Percentiles rank a stretch among this genome's conserved stretches.
Conservation (phyloP, 2,888 invertebrate genomes). For the Poecilobothrus nobilitatus region DNA sequence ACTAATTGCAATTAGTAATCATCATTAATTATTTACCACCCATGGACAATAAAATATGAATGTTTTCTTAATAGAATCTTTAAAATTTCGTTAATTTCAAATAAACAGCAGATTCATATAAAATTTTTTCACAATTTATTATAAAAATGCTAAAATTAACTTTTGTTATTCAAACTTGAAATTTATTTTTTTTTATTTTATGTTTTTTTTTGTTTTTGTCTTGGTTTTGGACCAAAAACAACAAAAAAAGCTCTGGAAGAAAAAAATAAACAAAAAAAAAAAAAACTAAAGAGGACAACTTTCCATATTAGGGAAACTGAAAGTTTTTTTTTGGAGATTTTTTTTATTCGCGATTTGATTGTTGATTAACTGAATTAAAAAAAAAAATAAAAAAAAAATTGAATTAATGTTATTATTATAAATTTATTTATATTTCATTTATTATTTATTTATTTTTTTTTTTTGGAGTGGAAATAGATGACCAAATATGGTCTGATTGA, state of each 20-base stretch:
- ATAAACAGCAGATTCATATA: too few species aligned
- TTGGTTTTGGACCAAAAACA: too few species aligned
- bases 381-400: neutral
- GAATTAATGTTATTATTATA: conserved; percentile 2
- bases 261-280: neutral
- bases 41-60: too few species aligned
- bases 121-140: too few species aligned
- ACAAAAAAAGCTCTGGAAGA: neutral
- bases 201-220: too few species aligned
- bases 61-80: too few species aligned
- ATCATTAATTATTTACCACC: too few species aligned
- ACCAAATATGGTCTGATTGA: conserved; percentile 4
- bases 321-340: neutral
- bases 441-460: neutral
- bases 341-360: neutral
- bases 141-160: too few species aligned
- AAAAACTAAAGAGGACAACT: neutral
- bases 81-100: too few species aligned
- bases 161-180: too few species aligned
- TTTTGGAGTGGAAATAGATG: conserved; percentile 6
- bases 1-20: too few species aligned
- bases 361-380: conserved; percentile 4
- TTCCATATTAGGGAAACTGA: neutral
- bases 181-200: too few species aligned
- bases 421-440: neutral